These are phyloP conservation scores for Leptopilina boulardi DNA, from an alignment of 1,140 invertebrate genomes.

Conservation along the genomic window DNA sequence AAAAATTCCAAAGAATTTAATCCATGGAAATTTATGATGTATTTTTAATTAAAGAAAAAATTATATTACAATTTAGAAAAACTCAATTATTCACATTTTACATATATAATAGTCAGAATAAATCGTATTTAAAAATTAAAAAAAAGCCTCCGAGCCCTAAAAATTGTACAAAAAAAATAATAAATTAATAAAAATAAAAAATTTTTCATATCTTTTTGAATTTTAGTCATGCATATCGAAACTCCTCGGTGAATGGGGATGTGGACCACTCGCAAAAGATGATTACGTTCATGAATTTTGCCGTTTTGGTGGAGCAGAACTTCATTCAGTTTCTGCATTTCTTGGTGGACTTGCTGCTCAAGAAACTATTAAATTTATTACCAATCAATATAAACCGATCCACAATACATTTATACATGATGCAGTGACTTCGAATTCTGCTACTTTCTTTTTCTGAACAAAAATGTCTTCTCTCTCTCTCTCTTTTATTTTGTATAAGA, in stretches of 20 bases:
- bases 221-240: constrained; percentile 84
- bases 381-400: constrained; percentile 96
- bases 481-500: constrained; percentile 35
- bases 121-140: no score
- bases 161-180: constrained; percentile 3
- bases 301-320: constrained; percentile 93
- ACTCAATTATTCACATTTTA: no score
- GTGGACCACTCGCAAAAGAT: constrained; percentile 88
- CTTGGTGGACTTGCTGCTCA: constrained; percentile 95
- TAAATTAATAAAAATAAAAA: constrained; percentile 12
- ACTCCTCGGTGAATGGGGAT: constrained; percentile 91
- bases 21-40: no score
- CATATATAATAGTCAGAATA: no score
- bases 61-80: no score
- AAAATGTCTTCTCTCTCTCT: constrained; percentile 32
- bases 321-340: constrained; percentile 97
- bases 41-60: no score
- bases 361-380: constrained; percentile 98
- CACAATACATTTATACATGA: constrained; percentile 98
- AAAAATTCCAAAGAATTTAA: no score
- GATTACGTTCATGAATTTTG: constrained; percentile 97
- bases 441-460: constrained; percentile 82
- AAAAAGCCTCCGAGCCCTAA: no score
- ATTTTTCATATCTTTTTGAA: background rate
- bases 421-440: constrained; percentile 91